These are phyloP conservation scores for Macropodus opercularis DNA, from an alignment of 2,797 vertebrate species.

Conservation along the genomic window DNA sequence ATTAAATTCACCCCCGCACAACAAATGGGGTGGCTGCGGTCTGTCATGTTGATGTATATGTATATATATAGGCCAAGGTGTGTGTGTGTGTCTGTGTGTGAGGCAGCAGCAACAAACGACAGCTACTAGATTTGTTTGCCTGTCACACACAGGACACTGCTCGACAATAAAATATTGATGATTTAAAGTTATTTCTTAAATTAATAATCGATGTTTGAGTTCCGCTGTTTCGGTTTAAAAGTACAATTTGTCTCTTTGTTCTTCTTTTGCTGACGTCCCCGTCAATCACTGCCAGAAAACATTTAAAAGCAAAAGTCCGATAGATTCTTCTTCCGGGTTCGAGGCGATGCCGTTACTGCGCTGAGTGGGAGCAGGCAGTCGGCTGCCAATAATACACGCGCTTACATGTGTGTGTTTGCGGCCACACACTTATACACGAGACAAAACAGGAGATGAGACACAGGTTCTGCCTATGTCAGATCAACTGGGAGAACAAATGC, in stretches of 20 bases:
- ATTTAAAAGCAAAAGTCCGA: background rate
- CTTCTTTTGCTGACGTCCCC: background rate
- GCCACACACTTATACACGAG: constrained; percentile 42
- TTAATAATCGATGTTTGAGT: background rate
- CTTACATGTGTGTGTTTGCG: constrained; percentile 47
- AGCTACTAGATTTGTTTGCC: constrained; percentile 83
- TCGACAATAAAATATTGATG: constrained; percentile 3
- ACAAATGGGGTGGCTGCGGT: constrained; percentile 79
- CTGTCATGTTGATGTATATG: constrained; percentile 82
- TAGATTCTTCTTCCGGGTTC: constrained; percentile 1
- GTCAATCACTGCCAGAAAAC: background rate
- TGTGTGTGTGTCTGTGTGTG: constrained; percentile 54
- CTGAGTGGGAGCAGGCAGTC: constrained; percentile 16
- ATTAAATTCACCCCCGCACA: constrained; percentile 79
- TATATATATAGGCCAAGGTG: constrained; percentile 56
- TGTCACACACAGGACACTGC: constrained; percentile 19
- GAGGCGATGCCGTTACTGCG: constrained; percentile 19
- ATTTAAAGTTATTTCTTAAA: constrained; percentile 4
- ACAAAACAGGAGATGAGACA: constrained; percentile 69
- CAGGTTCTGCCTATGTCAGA: constrained; percentile 78
- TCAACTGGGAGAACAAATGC: constrained; percentile 71
- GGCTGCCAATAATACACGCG: constrained; percentile 58
- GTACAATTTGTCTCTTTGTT: background rate
- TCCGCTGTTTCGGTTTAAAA: no score
- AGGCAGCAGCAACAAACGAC: constrained; percentile 80